A percentile compares a stretch with the other conserved stretches of the same genome.
Evolutionary conservation across 2,113 vertebrate genomes (phyloP).

Genomic region (Eonycteris spelaea): DNA sequence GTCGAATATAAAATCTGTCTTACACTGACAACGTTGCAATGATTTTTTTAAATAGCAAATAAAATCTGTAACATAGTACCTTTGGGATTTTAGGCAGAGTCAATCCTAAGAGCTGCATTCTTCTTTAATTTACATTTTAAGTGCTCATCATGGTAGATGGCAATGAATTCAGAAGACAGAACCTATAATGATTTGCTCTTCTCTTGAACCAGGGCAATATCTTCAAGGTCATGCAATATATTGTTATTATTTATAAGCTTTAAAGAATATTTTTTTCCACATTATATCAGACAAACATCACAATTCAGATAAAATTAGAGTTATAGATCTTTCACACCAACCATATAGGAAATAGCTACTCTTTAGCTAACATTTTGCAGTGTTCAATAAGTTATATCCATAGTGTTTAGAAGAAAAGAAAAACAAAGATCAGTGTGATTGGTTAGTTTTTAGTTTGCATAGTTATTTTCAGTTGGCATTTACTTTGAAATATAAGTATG

Average conservation of each 20-base stretch:
- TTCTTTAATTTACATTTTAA: constrained; percentile 76
- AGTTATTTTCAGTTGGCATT: background rate
- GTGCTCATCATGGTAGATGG: constrained; percentile 54
- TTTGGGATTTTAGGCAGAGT: constrained; percentile 56
- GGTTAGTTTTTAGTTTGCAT: constrained; percentile 26
- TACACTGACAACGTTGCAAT: constrained; percentile 47
- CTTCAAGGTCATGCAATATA: constrained; percentile 68
- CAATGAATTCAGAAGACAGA: constrained; percentile 72
- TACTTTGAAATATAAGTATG: background rate
- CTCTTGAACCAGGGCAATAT: constrained; percentile 43
- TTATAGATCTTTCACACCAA: background rate
- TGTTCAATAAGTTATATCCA: background rate
- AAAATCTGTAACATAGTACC: constrained; percentile 41
- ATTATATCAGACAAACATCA: constrained; percentile 21
- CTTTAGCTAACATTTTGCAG: constrained; percentile 31
- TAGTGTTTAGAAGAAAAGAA: background rate
- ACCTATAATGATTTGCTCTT: constrained; percentile 65
- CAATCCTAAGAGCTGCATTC: constrained; percentile 56
- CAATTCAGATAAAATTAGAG: constrained; percentile 33
- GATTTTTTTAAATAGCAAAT: constrained; percentile 66
- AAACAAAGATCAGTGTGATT: background rate
- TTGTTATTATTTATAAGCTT: constrained; percentile 58
- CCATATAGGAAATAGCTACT: constrained; percentile 39
- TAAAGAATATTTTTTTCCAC: constrained; percentile 50
- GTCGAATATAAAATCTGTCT: constrained; percentile 49